Conservation (phyloP, 2,797 vertebrate species). For the Zenarchopterus dispar region DNA sequence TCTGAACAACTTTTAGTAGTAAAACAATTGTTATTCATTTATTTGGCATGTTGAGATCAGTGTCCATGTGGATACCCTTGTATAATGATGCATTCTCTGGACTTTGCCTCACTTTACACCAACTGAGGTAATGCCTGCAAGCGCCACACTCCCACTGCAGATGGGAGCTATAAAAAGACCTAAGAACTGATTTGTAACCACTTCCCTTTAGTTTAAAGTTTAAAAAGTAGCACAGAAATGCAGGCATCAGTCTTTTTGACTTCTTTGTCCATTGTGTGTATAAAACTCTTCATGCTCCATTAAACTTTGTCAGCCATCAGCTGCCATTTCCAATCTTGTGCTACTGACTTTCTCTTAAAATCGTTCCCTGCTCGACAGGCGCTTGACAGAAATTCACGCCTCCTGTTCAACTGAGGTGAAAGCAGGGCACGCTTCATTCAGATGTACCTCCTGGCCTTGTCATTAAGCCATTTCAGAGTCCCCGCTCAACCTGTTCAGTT, state of each 20-base stretch:
- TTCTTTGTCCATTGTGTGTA: too few relatives aligned
- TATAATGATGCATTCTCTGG: not conserved
- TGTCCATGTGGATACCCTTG: not conserved
- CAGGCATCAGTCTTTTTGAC: not conserved
- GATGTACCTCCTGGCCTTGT: not conserved
- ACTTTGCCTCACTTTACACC: not conserved
- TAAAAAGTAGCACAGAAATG: not conserved
- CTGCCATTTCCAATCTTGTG: not conserved
- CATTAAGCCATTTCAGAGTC: constrained; percentile 15
- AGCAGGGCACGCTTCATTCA: constrained; percentile 5
- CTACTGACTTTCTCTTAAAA: not conserved
- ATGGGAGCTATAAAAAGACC: not conserved
- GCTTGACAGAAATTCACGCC: constrained; percentile 8
- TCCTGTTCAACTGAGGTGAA: constrained; percentile 3
- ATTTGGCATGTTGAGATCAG: not conserved
- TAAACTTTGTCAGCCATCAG: not conserved
- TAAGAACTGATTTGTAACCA: not conserved
- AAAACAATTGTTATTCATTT: not conserved
- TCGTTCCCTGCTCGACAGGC: not conserved
- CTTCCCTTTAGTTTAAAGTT: not conserved
- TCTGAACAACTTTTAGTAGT: not conserved
- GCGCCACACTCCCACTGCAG: not conserved
- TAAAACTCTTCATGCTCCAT: not conserved
- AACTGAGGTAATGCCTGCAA: not conserved
- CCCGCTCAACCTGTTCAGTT: constrained; percentile 12